These are phyloP conservation scores for Addax nasomaculatus DNA, from an alignment of 2,113 vertebrate species.

Conservation along the genomic window DNA sequence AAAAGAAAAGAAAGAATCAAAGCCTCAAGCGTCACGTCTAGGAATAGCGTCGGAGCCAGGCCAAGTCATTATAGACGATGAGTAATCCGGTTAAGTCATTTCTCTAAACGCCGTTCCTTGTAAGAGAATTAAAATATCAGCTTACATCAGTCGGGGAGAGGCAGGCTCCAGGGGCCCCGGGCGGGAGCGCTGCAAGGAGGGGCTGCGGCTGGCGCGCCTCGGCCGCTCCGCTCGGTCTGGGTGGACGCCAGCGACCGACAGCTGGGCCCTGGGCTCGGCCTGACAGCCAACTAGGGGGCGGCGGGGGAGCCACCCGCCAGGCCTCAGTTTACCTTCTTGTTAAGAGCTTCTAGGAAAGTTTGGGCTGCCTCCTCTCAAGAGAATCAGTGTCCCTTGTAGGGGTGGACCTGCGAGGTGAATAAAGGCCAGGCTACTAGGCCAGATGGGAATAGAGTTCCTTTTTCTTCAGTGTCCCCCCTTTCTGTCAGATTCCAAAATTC, in stretches of 20 bases:
- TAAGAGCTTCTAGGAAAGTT: neutral
- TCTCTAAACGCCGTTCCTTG: slow-evolving; percentile 76
- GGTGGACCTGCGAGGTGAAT: neutral
- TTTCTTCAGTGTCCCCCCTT: neutral
- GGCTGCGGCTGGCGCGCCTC: neutral
- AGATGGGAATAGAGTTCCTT: too few relatives aligned
- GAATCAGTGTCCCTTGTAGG: neutral
- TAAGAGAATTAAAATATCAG: slow-evolving; percentile 77
- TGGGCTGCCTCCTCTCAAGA: neutral
- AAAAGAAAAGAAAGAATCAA: slow-evolving; percentile 63
- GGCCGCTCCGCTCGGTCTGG: neutral
- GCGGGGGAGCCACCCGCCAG: neutral
- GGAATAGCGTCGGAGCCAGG: slow-evolving; percentile 75
- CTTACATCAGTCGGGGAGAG: slow-evolving; percentile 66
- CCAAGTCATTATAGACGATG: slow-evolving; percentile 78
- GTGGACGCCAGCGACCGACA: neutral
- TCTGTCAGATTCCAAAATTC: neutral
- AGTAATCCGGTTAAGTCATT: slow-evolving; percentile 82
- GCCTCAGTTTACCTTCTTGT: neutral
- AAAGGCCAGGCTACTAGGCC: neutral
- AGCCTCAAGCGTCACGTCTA: slow-evolving; percentile 77
- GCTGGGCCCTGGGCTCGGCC: neutral
- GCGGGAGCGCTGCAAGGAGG: neutral
- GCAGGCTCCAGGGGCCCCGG: neutral
- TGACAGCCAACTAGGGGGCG: neutral